A percentile compares a stretch with the other conserved stretches of the same genome.
These are phyloP conservation scores for Lasiurus borealis DNA, from an alignment of 2,113 vertebrate genomes.

Conservation along the genomic window DNA sequence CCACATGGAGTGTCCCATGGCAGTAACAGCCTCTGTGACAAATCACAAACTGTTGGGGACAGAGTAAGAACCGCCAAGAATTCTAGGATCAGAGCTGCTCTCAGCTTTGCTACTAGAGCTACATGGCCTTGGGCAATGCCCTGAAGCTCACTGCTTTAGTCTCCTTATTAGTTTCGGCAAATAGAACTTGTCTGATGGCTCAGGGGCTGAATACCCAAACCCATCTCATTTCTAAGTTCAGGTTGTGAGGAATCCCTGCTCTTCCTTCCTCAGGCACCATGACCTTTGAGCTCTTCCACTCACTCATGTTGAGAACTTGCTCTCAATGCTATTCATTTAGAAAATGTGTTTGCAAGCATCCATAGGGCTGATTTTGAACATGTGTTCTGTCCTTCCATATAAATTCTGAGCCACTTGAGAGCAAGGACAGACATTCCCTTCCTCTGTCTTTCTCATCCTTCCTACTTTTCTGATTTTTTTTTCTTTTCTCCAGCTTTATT, in stretches of 20 bases:
- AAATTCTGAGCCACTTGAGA: neutral
- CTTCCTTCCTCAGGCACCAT: neutral
- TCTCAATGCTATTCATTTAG: rapidly evolving
- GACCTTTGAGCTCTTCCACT: neutral
- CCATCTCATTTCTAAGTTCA: neutral
- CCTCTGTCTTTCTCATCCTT: neutral
- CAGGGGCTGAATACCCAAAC: no score
- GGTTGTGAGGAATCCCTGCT: rapidly evolving
- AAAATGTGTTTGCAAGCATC: rapidly evolving
- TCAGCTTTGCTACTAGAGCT: neutral
- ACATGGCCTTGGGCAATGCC: rapidly evolving
- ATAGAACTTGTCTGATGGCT: neutral
- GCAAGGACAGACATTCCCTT: neutral
- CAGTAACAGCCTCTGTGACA: neutral
- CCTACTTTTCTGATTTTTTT: neutral
- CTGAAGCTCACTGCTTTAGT: neutral
- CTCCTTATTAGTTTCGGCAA: neutral
- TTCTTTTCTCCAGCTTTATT: neutral
- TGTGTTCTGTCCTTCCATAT: neutral
- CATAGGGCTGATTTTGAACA: neutral
- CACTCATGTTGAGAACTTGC: neutral
- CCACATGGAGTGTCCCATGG: rapidly evolving
- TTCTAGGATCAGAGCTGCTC: neutral
- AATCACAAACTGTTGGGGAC: neutral
- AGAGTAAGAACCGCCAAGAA: neutral